Conservation (phyloP, 2,888 invertebrate genomes). For the Acanthosepion lycidas region DNA sequence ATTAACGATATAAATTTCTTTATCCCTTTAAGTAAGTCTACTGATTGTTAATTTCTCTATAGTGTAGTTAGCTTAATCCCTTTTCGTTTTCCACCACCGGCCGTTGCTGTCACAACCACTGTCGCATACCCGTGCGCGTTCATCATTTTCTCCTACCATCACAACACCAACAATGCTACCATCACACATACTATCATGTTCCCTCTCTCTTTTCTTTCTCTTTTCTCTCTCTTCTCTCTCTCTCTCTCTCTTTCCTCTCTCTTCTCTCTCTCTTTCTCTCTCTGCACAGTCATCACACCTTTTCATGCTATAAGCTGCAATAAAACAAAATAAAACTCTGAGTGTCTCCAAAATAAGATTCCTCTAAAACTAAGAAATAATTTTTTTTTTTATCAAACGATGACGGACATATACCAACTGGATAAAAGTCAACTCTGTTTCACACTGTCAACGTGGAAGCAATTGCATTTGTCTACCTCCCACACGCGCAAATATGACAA, state of each 20-base stretch:
- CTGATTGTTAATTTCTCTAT: neutral
- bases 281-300: neutral
- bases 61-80: neutral
- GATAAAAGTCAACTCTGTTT: too few relatives aligned
- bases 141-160: neutral
- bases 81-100: neutral
- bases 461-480: too few relatives aligned
- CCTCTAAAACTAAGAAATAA: neutral
- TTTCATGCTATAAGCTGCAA: neutral
- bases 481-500: too few relatives aligned
- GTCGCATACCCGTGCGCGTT: neutral
- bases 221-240: neutral
- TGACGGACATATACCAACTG: neutral
- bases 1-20: neutral
- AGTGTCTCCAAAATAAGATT: neutral
- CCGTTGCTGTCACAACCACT: neutral
- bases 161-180: neutral
- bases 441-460: too few relatives aligned
- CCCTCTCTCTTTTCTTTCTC: neutral
- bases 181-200: neutral
- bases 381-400: neutral
- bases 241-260: neutral
- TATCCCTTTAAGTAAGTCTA: neutral
- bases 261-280: neutral
- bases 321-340: neutral